Evolutionary conservation across 2,888 invertebrate genomes (phyloP).

Genomic region (Drosophila rubida): DNA sequence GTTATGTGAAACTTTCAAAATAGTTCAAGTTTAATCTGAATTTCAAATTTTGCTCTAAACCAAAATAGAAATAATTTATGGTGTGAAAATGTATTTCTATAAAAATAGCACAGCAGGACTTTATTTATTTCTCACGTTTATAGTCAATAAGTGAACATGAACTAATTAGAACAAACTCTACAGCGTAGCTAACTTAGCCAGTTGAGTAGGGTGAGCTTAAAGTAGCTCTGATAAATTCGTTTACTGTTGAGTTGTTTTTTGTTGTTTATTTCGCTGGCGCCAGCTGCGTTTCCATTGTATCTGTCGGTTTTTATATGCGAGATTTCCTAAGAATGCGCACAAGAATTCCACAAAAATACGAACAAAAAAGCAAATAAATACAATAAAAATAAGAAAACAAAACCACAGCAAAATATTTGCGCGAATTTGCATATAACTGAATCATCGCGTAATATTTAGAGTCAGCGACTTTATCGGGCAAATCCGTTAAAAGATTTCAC

Average conservation of each 20-base stretch:
- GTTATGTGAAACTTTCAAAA: background rate
- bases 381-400: conserved; percentile 13
- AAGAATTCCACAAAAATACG: conserved; percentile 59
- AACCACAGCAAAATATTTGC: conserved; percentile 30
- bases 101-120: background rate
- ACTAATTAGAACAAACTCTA: background rate
- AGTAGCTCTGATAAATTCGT: conserved; percentile 33
- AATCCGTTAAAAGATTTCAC: conserved; percentile 21
- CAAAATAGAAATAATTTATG: background rate
- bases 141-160: too few species aligned
- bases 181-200: background rate
- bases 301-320: conserved; percentile 44
- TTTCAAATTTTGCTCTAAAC: background rate
- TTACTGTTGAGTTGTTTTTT: conserved; percentile 27
- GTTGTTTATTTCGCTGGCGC: conserved; percentile 44
- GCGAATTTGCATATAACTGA: conserved; percentile 57
- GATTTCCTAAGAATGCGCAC: conserved; percentile 71
- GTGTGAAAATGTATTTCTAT: too few species aligned
- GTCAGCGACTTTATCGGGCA: conserved; percentile 22
- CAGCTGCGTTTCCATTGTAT: conserved; percentile 55
- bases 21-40: background rate
- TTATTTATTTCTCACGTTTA: background rate
- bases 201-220: background rate
- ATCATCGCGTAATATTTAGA: conserved; percentile 32
- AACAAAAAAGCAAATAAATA: conserved; percentile 34